Evolutionary conservation across 2,113 vertebrate genomes (phyloP), one percentile per base, ranked within the genome.

Genomic region (Nibea albiflora): DNA sequence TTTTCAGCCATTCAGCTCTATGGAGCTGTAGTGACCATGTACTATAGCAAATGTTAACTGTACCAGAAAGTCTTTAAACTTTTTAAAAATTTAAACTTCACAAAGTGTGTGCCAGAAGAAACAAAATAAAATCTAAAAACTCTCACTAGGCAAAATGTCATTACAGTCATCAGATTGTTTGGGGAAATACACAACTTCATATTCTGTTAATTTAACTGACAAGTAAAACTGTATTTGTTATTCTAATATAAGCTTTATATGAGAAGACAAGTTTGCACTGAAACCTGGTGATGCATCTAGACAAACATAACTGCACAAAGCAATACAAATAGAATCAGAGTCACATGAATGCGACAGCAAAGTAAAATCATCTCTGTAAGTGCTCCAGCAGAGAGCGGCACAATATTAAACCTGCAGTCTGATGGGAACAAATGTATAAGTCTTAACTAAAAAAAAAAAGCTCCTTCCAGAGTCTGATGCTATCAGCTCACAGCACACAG

Each of bases 281-380:
- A 69, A 60, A 56, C 17, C 22, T 46, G 11, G 15, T 28, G 17
- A 50, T 22, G 4, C 31, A 67, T 61, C 26, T 15, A 56, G 53
- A 20, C 58, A 28, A 75, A 63, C 28, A 22, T 20, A 56, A 22
- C 24, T 19, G 24, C n/a, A 42, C 49, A 24, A 71, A 80, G 76
- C 26, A 39, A 78, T 71, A 52, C 56, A 76, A 50, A 78, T n/a
- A 67, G 72, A 78, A 78, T 73, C 66, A 63, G 42, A 80, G 63
- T 60, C 28, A 20, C 26, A 46, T 66, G 68, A 72, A 31, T 72
- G 46, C 20, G 26, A 24, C 9, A 61, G 52, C 54, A 61, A 65
- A 69, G 58, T 61, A 20, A 76, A 53, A 69, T 26, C 69, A 31
- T 66, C 24, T 26, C 14, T 56, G 14, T 39, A 35, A 69, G 65